Evolutionary conservation across 2,113 vertebrate species (phyloP), one percentile per base, ranked within the genome.

Genomic region (Pachyramphus minor): DNA sequence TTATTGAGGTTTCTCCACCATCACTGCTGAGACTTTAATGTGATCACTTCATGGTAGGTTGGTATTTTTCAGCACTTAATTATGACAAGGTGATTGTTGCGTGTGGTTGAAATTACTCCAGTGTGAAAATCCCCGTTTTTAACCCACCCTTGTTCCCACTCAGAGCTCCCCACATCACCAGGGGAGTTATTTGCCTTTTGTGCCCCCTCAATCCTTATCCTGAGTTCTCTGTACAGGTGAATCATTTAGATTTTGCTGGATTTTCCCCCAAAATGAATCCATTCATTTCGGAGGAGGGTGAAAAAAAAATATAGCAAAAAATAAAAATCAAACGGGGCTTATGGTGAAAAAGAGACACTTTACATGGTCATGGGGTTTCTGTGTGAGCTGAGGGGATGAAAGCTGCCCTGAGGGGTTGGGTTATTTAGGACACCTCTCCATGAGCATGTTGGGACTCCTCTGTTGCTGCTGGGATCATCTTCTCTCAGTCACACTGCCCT

Each of bases 1-100:
- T 42, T 85, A 73, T 42, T 0, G 5, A 76, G 62, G 22, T 77
- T 47, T 62, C 44, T 59, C 2, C 74, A 41, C 0, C 17, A 79
- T 78, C 89, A 10, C 53, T 82, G 60, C 16, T 62, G 74, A 82
- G 84, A 79, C 87, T 58, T 25, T 13, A 85, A 76, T 19, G 39
- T 2, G 7, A 84, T 72, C 66, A 16, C 58, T 82, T 95, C 73
- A 73, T 24, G 71, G 58, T 5, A 84, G 66, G 77, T 17, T 81
- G 60, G 85, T 89, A 62, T 73, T 95, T 96, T 88, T 66, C 62
- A 87, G 84, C n/a, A 58, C 71, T 93, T 87, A 53, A 87, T 94
- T 93, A 79, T 18, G 64, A n/a, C 25, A 1, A 45, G 72, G 63
- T 58, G 37, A 17, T 92, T 44, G 68, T 64, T 76, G 25, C n/a